Conservation (phyloP, 2,888 invertebrate genomes). For the Leistus spinibarbis region DNA sequence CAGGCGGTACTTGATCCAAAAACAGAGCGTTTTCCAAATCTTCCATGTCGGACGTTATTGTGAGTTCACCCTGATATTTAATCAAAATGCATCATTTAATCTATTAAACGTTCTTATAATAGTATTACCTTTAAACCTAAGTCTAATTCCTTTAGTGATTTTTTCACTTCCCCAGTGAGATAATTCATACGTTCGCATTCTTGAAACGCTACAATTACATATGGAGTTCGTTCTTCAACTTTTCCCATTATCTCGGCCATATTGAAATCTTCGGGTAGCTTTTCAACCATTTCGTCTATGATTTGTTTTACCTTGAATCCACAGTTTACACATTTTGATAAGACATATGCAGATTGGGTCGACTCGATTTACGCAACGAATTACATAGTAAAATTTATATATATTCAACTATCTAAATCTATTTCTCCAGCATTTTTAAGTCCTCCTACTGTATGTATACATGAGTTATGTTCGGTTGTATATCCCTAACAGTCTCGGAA, state of each 20-base stretch:
- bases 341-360: background rate
- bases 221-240: conserved; percentile 94
- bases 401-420: no score
- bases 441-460: no score
- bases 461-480: no score
- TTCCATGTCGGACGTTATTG: conserved; percentile 97
- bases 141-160: conserved; percentile 89
- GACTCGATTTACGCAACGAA: no score
- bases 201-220: conserved; percentile 93
- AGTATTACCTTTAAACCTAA: conserved; percentile 80
- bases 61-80: conserved; percentile 80
- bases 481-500: no score
- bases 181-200: conserved; percentile 97
- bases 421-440: no score
- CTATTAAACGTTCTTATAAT: background rate
- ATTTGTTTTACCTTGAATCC: conserved; percentile 82
- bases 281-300: conserved; percentile 93
- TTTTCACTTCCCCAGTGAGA: conserved; percentile 87
- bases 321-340: no score
- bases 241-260: conserved; percentile 95
- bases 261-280: conserved; percentile 94
- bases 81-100: background rate
- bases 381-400: no score
- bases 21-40: conserved; percentile 90
- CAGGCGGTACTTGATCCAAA: conserved; percentile 88